Percentiles rank a stretch among this genome's conserved stretches.
phyloP scores from a whole-genome alignment of 2,888 invertebrate species.

The Lamellibrachia columna region DNA sequence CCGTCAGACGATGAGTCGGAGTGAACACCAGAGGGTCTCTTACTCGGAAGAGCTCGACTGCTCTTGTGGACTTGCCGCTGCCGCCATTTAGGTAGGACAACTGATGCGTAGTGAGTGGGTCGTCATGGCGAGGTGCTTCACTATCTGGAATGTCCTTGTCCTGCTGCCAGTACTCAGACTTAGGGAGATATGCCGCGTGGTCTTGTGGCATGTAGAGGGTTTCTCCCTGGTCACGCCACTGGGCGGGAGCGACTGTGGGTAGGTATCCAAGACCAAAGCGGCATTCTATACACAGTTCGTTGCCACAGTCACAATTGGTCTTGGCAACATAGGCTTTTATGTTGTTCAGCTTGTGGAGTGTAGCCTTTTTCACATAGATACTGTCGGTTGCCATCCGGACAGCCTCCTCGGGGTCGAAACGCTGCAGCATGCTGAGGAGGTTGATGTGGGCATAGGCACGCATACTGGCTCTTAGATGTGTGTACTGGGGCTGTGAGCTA shows the following conservation, averaged over 20 bases:
- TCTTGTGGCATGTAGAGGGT: neutral
- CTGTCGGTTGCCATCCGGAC: slow-evolving; percentile 23
- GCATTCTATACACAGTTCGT: too few species aligned
- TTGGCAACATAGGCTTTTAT: slow-evolving; percentile 17
- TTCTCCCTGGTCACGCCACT: too few species aligned
- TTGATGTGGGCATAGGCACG: neutral
- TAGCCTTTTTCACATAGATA: slow-evolving; percentile 24
- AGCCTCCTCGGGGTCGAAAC: slow-evolving; percentile 20
- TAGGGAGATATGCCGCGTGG: neutral
- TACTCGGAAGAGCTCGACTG: slow-evolving; percentile 13
- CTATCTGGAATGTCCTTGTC: neutral
- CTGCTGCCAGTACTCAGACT: slow-evolving; percentile 20
- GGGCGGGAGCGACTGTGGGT: too few species aligned
- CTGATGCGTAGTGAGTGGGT: neutral
- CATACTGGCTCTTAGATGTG: slow-evolving; percentile 21
- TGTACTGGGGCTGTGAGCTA: slow-evolving; percentile 18
- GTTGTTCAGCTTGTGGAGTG: slow-evolving; percentile 19
- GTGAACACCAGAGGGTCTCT: slow-evolving; percentile 26
- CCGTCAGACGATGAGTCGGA: neutral
- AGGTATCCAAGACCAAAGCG: too few species aligned
- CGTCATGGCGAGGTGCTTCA: neutral
- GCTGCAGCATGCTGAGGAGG: slow-evolving; percentile 24
- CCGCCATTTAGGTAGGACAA: neutral
- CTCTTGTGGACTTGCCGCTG: too few species aligned
- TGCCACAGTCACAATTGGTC: too few species aligned